phyloP scores from a whole-genome alignment of 2,888 invertebrate species.

The Stomorhina lunata region DNA sequence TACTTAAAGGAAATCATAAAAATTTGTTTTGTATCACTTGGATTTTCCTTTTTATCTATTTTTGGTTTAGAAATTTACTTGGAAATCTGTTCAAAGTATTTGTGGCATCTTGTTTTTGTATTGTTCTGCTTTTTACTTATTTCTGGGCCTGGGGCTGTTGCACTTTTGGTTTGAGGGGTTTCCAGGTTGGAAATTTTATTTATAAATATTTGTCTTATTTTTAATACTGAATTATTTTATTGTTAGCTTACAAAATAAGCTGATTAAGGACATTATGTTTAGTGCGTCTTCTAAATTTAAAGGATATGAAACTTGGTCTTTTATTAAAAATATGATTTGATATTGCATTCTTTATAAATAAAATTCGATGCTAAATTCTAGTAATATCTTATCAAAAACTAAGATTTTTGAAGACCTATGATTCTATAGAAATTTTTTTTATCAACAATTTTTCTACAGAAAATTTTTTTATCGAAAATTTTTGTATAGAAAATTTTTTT shows the following conservation, averaged over 20 bases:
- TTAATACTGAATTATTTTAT: neutral
- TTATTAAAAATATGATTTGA: no score
- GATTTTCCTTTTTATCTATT: slow-evolving; percentile 38
- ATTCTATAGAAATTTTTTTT: no score
- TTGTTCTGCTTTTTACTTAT: neutral
- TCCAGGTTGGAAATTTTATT: slow-evolving; percentile 7
- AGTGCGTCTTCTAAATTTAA: no score
- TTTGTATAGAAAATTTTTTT: no score
- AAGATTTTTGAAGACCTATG: no score
- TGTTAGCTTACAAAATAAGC: neutral
- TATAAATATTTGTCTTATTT: slow-evolving; percentile 19
- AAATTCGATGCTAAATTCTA: no score
- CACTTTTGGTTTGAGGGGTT: slow-evolving; percentile 19
- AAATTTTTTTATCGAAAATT: no score
- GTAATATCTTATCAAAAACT: no score
- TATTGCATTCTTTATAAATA: no score
- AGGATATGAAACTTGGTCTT: no score
- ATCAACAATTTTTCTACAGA: no score
- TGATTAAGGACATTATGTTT: no score
- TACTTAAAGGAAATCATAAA: slow-evolving; percentile 67
- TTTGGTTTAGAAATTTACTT: slow-evolving; percentile 33
- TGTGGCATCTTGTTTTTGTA: slow-evolving; percentile 35
- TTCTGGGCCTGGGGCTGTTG: slow-evolving; percentile 15
- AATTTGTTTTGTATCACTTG: slow-evolving; percentile 57
- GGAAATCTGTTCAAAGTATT: slow-evolving; percentile 36